Base-by-base conservation (phyloP, 2,113 vertebrate genomes). In the Stigmatopora argus region DNA sequence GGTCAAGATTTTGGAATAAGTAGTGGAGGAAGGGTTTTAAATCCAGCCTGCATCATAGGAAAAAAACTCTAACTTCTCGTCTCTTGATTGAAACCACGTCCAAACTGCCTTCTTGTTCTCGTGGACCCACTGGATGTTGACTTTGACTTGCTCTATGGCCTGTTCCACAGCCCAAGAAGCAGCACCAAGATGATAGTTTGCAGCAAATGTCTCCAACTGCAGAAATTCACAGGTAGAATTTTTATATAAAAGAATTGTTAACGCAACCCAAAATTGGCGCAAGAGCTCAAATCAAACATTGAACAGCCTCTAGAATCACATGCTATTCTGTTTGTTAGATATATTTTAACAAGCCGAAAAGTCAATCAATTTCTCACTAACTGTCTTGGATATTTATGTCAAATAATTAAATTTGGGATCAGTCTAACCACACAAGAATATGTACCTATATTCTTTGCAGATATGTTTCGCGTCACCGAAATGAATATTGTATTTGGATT, bases 51-150 rank as follows among this genome's bases (percentile, higher is more conserved):
- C 23, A 56, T 6, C 23, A 17, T 56, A 13, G 7, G 9, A 31
- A 23, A 56, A 56, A 56, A 1, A 23, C 52, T 56, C 14, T 2
- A 31, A 31, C 8, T 55, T 5, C 13, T 56, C 5, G 3, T 56
- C 5, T 56, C 7, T 72, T 0, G 7, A 44, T 21, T 7, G 0
- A 53, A 99, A 96, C 96, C 96, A 98, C 0, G 18, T 0, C 9
- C 87, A 55, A 19, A 97, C 81, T 0, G 0, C 0, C 0, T 53
- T 56, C 80, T 69, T 81, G 89, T 97, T 93, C 47, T 92, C 80
- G 0, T 66, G 64, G 78, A 97, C 92, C 96, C 96, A 99, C 64
- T 82, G 35, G 71, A 96, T 96, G 87, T 99, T 99, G 48, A 91
- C 78, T 0, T 71, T 75, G 0, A 94, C 96, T 62, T 82, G 87